These are phyloP conservation scores for Ctenopoma kingsleyae DNA, from an alignment of 2,797 vertebrate genomes.

Conservation along the genomic window DNA sequence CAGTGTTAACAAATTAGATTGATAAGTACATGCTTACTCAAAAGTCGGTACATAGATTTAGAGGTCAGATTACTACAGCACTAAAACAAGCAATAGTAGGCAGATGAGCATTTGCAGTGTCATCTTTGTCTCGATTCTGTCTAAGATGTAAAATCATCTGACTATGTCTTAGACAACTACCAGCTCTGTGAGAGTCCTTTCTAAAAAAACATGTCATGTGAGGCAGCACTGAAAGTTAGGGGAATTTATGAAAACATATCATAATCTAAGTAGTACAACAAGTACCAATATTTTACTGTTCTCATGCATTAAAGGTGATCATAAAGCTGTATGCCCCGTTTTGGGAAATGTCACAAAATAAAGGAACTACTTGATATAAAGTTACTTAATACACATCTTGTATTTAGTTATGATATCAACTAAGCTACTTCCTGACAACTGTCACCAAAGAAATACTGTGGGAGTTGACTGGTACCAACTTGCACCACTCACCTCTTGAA, in stretches of 20 bases:
- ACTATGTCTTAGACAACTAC: background rate
- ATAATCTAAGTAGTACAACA: background rate
- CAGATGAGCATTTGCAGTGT: background rate
- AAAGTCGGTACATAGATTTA: background rate
- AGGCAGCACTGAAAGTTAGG: background rate
- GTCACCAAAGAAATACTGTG: slow-evolving; percentile 13
- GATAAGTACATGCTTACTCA: background rate
- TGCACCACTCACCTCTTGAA: no score
- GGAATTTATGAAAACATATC: background rate
- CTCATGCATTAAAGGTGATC: no score
- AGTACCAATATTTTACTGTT: no score
- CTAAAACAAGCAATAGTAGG: background rate
- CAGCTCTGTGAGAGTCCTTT: background rate
- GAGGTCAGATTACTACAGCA: background rate
- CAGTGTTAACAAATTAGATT: background rate
- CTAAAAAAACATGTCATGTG: background rate
- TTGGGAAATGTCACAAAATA: background rate
- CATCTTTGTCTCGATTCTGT: no score
- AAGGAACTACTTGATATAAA: background rate
- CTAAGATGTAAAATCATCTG: background rate
- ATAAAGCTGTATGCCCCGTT: background rate
- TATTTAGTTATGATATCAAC: slow-evolving; percentile 5
- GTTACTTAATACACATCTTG: background rate
- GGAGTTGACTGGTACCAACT: background rate
- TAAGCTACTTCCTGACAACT: slow-evolving; percentile 13